Evolutionary conservation across 2,797 vertebrate genomes (phyloP).

Genomic region (Acrossocheilus wenchowensis): DNA sequence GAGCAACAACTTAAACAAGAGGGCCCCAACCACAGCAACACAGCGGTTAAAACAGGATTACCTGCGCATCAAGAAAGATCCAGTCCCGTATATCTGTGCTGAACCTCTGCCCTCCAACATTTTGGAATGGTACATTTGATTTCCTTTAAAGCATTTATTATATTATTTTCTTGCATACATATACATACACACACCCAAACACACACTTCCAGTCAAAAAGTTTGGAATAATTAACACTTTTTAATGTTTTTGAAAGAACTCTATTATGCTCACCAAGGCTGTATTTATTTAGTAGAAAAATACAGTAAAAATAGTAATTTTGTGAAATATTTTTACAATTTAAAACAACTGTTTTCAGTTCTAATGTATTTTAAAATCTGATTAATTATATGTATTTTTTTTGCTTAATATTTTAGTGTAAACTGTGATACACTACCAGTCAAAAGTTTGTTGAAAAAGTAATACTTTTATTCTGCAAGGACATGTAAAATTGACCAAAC

Average conservation of each 20-base stretch:
- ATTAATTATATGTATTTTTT: neutral
- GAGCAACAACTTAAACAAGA: slow-evolving; percentile 94
- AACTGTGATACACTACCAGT: neutral
- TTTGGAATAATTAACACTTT: neutral
- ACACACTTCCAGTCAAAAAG: neutral
- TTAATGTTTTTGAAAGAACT: neutral
- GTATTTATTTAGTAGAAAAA: neutral
- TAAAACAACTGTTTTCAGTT: neutral
- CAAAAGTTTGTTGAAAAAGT: too few relatives aligned
- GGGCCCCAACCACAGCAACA: slow-evolving; percentile 96
- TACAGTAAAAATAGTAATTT: neutral
- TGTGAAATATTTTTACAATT: neutral
- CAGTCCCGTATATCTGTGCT: slow-evolving; percentile 98
- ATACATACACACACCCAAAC: neutral
- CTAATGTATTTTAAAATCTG: neutral
- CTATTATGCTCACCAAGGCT: neutral
- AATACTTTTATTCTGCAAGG: too few relatives aligned
- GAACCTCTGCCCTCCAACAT: slow-evolving; percentile 98
- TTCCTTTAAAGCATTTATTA: neutral
- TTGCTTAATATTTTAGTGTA: too few relatives aligned
- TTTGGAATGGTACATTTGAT: slow-evolving; percentile 88
- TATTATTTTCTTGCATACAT: neutral
- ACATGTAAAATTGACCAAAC: neutral
- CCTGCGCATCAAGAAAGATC: slow-evolving; percentile 98
- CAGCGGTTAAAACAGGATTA: slow-evolving; percentile 98